phyloP scores from a whole-genome alignment of 2,113 vertebrate species.

The Chionomys nivalis region DNA sequence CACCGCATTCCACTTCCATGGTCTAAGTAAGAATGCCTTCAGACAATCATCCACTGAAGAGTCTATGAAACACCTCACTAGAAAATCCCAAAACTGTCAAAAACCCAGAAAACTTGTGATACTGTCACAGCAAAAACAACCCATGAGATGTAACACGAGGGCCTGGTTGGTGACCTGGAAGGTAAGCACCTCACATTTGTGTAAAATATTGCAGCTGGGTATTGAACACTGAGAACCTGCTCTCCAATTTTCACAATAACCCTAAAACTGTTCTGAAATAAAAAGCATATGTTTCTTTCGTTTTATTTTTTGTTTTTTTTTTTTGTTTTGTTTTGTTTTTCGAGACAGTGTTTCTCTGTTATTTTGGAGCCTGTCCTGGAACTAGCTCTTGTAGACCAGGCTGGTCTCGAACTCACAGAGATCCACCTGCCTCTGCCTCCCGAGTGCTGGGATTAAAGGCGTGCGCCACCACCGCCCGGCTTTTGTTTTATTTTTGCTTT shows the following conservation, averaged over 20 bases:
- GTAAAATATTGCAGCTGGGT: background rate
- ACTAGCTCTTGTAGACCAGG: no score
- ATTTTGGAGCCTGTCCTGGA: no score
- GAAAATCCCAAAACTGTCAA: background rate
- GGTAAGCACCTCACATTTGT: background rate
- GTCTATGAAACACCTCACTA: background rate
- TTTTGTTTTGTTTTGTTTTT: no score
- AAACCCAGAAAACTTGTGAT: background rate
- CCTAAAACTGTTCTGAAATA: constrained; percentile 30
- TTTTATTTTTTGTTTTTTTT: background rate
- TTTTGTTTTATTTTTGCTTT: background rate
- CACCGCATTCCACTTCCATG: background rate
- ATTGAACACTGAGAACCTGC: background rate
- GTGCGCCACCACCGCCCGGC: no score
- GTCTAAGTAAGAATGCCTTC: background rate
- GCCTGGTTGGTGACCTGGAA: background rate
- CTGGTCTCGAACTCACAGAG: no score
- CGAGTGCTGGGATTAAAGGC: no score
- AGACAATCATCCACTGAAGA: constrained; percentile 28
- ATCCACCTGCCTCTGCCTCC: no score
- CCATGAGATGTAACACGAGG: background rate
- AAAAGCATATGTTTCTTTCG: background rate
- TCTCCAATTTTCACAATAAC: background rate
- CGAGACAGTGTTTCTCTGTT: no score
- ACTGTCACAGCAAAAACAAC: background rate